These are phyloP conservation scores for Eutolmus rufibarbis DNA, from an alignment of 2,888 invertebrate genomes.

Conservation along the genomic window DNA sequence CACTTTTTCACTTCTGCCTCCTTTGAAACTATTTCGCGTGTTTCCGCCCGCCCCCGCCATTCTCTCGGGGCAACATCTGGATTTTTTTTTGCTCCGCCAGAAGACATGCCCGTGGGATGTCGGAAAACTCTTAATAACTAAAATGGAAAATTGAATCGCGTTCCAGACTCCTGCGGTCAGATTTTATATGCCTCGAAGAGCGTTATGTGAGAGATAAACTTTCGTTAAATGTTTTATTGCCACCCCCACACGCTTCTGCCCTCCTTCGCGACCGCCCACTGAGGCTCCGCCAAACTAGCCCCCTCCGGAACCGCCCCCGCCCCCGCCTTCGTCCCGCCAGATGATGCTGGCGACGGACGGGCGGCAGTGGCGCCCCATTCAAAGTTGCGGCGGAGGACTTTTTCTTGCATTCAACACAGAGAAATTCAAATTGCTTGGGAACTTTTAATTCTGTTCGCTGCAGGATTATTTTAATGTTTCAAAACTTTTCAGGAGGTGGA, in stretches of 20 bases:
- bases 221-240: slow-evolving; percentile 17
- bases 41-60: not conserved
- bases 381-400: slow-evolving; percentile 1
- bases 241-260: not conserved
- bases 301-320: not conserved
- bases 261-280: not conserved
- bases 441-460: slow-evolving; percentile 18
- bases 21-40: not conserved
- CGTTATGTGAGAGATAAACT: slow-evolving; percentile 6
- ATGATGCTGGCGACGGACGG: not conserved
- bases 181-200: not conserved
- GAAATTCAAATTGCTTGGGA: slow-evolving; percentile 17
- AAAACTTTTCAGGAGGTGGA: not conserved
- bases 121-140: slow-evolving; percentile 26
- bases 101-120: not conserved
- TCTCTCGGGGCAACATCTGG: not conserved
- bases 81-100: not conserved
- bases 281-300: not conserved
- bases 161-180: slow-evolving; percentile 11
- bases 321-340: not conserved
- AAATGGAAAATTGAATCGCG: slow-evolving; percentile 24
- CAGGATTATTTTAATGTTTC: not conserved
- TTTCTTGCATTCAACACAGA: not conserved
- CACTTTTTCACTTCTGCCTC: slow-evolving; percentile 17
- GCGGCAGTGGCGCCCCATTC: not conserved